Conservation (phyloP, 2,888 invertebrate genomes). For the Chrysolina oricalcia region DNA sequence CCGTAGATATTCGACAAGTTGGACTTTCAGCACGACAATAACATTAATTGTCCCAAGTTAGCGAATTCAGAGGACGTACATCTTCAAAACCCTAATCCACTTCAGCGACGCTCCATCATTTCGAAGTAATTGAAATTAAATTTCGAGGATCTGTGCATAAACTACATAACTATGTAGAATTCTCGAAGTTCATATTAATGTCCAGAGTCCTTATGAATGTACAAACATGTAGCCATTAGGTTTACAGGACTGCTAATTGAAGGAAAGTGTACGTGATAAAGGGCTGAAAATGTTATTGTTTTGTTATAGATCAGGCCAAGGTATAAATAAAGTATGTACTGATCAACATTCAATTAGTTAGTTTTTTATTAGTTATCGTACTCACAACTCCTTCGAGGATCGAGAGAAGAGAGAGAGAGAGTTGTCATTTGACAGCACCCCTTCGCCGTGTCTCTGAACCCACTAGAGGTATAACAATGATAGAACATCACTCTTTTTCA, state of each 20-base stretch:
- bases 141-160: background rate
- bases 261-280: background rate
- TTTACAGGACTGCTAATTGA: background rate
- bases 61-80: background rate
- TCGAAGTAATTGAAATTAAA: background rate
- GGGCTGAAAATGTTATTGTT: no score
- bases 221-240: background rate
- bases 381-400: no score
- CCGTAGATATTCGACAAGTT: no score
- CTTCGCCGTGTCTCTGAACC: no score
- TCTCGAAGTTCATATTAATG: background rate
- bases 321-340: no score
- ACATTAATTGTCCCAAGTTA: background rate
- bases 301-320: no score
- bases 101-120: background rate
- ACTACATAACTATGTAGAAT: background rate
- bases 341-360: no score
- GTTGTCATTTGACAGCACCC: no score
- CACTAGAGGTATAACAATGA: no score
- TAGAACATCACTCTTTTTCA: no score
- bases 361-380: no score
- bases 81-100: background rate
- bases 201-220: background rate
- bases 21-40: background rate
- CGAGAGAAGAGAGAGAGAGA: no score